phyloP scores from a whole-genome alignment of 2,113 vertebrate genomes.

The Genyomyrus donnyi region DNA sequence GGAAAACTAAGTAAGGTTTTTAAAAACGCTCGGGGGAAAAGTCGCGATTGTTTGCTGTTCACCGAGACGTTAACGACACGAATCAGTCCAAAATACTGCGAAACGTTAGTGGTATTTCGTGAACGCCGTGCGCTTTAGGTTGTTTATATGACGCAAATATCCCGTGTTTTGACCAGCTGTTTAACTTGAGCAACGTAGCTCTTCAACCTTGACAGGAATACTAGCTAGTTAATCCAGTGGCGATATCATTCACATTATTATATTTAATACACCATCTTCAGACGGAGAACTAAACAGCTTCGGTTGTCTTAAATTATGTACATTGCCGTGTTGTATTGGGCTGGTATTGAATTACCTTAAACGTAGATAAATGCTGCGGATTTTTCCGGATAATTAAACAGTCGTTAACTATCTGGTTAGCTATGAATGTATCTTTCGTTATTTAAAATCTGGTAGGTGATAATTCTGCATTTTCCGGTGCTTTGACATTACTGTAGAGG shows the following conservation, averaged over 20 bases:
- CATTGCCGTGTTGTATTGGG: background rate
- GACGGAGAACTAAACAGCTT: background rate
- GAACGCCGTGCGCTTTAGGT: background rate
- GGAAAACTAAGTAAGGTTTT: conserved; percentile 42
- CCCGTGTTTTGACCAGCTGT: conserved; percentile 1
- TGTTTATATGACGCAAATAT: conserved; percentile 15
- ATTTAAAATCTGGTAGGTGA: background rate
- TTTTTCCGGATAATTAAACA: background rate
- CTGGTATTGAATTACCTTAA: background rate
- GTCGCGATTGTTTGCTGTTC: background rate
- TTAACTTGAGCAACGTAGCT: background rate
- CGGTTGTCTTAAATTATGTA: background rate
- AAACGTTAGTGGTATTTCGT: background rate
- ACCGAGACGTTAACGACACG: background rate
- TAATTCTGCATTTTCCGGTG: background rate
- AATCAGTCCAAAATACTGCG: background rate
- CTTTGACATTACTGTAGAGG: background rate
- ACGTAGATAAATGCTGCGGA: background rate
- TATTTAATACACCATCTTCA: background rate
- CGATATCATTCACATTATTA: background rate
- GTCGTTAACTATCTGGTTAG: conserved; percentile 12
- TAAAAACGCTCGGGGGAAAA: background rate
- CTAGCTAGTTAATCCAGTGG: background rate
- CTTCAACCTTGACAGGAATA: background rate
- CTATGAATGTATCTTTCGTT: background rate